Evolutionary conservation across 1,140 invertebrate genomes (phyloP), one percentile per base, ranked within the genome.

Genomic region (Trichonephila clavata): DNA sequence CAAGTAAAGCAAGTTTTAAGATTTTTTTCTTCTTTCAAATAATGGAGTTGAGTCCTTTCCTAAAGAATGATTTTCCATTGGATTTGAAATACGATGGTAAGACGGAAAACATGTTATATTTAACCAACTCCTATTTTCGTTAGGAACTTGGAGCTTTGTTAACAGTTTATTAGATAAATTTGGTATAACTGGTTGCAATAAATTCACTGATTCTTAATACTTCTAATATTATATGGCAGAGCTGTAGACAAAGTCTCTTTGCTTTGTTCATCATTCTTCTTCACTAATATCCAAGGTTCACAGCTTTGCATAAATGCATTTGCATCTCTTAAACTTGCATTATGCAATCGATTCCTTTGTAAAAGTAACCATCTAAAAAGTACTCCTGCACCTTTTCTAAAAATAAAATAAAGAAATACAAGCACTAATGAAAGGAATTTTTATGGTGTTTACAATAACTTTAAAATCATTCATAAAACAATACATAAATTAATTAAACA

Each of bases 231-330:
- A 99, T 95, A 95, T 98, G 97, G 89, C n/a, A 99, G 96, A 24
- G 99, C 96, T 27, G 97, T 97, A 94, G 97, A 96, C 16, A 99
- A 95, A 94, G 97, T 94, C 20, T 95, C 94, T 95, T 86, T 96
- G 95, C 95, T 94, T 16, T 94, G 89, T n/a, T 95, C 77, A 21
- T 94, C 50, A 1, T 91, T 81, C 16, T 95, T 59, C 94, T 97
- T 97, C n/a, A 96, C 96, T 81, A 99, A 96, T 94, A 97, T 96
- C 99, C 99, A 99, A 0, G 99, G 99, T 95, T 98, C 97, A 91
- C 97, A 96, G 10, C 97, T 96, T 94, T 99, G 97, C 94, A 99
- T 97, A 96, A 99, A 98, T 93, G 97, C 96, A 96, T 99, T 99
- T 1, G 98, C 97, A 57, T 96, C 95, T 95, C 97, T 97, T 14